phyloP scores from a whole-genome alignment of 2,797 vertebrate species.

The Otolemur crassicaudatus region DNA sequence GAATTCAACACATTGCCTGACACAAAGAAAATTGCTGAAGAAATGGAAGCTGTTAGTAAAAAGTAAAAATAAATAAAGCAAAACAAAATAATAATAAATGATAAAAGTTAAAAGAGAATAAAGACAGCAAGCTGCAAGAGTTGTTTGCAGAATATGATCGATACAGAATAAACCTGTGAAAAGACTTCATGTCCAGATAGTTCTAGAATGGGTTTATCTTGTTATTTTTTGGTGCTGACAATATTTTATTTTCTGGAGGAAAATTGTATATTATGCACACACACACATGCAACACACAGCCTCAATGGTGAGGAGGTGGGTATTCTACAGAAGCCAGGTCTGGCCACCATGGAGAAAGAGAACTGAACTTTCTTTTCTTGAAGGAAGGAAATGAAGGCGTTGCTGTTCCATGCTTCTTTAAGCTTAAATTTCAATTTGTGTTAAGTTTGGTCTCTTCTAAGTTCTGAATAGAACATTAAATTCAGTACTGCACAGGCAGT shows the following conservation, averaged over 20 bases:
- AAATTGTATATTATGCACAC: not conserved
- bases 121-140: not conserved
- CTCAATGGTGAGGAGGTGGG: not conserved
- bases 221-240: not conserved
- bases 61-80: not conserved
- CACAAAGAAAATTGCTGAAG: not conserved
- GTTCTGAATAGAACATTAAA: constrained; percentile 55
- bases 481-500: constrained; percentile 19
- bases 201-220: not conserved
- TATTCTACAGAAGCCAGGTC: not conserved
- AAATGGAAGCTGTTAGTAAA: not conserved
- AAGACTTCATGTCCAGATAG: not conserved
- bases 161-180: not conserved
- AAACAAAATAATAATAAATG: not conserved
- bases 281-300: not conserved
- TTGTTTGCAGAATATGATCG: not conserved
- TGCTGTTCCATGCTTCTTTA: constrained; percentile 19
- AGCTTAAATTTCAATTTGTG: constrained; percentile 60
- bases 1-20: not conserved
- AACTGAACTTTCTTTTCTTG: not conserved
- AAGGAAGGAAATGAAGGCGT: constrained; percentile 24
- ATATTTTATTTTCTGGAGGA: not conserved
- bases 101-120: not conserved
- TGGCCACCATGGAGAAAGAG: not conserved
- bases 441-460: constrained; percentile 31